These are phyloP conservation scores for Hirtodrosophila alboralis DNA, from an alignment of 2,888 invertebrate species.

Conservation along the genomic window DNA sequence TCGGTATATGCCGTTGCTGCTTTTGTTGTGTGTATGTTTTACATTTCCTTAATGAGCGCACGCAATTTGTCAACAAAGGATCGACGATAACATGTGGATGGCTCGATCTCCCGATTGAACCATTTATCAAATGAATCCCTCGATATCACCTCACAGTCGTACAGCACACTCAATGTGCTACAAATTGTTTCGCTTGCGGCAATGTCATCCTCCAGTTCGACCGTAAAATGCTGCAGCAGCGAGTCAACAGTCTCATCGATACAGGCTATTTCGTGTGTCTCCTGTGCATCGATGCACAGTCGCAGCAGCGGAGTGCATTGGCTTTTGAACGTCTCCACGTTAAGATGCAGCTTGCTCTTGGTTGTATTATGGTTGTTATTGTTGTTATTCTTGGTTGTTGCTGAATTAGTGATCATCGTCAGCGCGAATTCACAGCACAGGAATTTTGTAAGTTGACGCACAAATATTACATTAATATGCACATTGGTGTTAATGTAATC, in stretches of 20 bases:
- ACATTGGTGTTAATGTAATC: slow-evolving; percentile 83
- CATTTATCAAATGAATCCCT: slow-evolving; percentile 82
- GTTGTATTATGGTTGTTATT: slow-evolving; percentile 24
- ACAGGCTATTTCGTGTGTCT: slow-evolving; percentile 75
- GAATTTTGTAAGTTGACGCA: slow-evolving; percentile 79
- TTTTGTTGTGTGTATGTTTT: slow-evolving; percentile 11
- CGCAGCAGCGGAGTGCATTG: slow-evolving; percentile 79
- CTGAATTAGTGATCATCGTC: slow-evolving; percentile 58
- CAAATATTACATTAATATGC: slow-evolving; percentile 76
- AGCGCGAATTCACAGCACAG: slow-evolving; percentile 82
- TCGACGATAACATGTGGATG: slow-evolving; percentile 40
- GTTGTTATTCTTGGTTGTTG: slow-evolving; percentile 28
- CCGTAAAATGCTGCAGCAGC: slow-evolving; percentile 60
- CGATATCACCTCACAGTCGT: slow-evolving; percentile 80
- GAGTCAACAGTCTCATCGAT: slow-evolving; percentile 77
- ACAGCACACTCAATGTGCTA: slow-evolving; percentile 71
- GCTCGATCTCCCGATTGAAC: slow-evolving; percentile 62
- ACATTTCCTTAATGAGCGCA: slow-evolving; percentile 57
- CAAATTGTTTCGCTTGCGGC: slow-evolving; percentile 75
- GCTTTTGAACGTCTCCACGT: slow-evolving; percentile 65
- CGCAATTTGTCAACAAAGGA: slow-evolving; percentile 47
- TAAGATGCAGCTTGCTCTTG: slow-evolving; percentile 47
- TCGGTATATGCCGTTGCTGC: slow-evolving; percentile 5
- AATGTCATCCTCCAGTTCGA: slow-evolving; percentile 61
- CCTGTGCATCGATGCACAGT: slow-evolving; percentile 78